Evolutionary conservation across 2,797 vertebrate genomes (phyloP).

Genomic region (Ptychadena robeensis): DNA sequence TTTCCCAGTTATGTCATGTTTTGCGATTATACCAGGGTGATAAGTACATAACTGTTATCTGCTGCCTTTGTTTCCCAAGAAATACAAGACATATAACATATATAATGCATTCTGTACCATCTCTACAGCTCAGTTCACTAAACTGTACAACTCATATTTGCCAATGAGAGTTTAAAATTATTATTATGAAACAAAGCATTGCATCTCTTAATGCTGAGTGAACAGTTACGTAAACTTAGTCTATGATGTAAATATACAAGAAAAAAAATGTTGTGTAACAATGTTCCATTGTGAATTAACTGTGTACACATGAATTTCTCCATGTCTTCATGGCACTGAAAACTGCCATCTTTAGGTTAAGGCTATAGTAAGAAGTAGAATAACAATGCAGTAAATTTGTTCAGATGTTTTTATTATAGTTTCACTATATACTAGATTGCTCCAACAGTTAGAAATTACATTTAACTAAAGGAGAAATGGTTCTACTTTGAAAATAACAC

Average conservation of each 20-base stretch:
- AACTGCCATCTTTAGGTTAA: neutral
- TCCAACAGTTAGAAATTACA: no score
- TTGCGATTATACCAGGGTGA: neutral
- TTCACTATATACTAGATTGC: no score
- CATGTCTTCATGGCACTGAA: neutral
- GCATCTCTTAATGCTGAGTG: neutral
- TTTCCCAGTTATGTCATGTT: neutral
- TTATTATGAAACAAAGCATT: neutral
- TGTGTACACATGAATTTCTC: neutral
- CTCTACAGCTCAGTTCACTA: neutral
- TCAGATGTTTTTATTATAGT: neutral
- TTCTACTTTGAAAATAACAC: neutral
- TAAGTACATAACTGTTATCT: neutral
- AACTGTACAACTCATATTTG: neutral
- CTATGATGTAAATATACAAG: neutral
- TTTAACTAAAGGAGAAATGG: no score
- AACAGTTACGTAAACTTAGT: no score
- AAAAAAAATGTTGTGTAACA: neutral
- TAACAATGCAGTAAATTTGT: neutral
- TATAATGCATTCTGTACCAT: no score
- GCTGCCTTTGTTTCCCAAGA: neutral
- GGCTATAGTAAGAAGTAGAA: neutral
- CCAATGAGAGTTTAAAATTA: no score
- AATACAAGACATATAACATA: neutral
- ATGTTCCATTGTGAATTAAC: neutral